Percentiles rank a stretch among this genome's conserved stretches.
phyloP scores from a whole-genome alignment of 2,888 invertebrate genomes.

The Panzeria rudis region DNA sequence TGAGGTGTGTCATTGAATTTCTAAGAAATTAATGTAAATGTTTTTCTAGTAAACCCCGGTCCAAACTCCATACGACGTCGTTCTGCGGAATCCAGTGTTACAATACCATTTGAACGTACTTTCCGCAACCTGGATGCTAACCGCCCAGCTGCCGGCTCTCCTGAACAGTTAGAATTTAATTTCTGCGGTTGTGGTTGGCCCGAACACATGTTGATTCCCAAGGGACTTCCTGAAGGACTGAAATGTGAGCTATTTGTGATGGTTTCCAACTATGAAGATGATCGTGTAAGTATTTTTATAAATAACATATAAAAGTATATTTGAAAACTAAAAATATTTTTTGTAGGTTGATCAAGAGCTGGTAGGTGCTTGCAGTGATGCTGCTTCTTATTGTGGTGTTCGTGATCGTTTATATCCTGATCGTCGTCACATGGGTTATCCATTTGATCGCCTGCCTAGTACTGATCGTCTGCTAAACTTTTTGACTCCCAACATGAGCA shows the following conservation, averaged over 20 bases:
- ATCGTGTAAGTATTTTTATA: slow-evolving; percentile 81
- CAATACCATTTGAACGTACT: slow-evolving; percentile 92
- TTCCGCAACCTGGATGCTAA: slow-evolving; percentile 88
- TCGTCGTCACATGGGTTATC: slow-evolving; percentile 92
- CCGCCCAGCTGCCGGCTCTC: slow-evolving; percentile 86
- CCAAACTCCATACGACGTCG: slow-evolving; percentile 87
- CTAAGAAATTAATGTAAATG: neutral
- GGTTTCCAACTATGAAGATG: slow-evolving; percentile 90
- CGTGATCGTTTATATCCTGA: slow-evolving; percentile 92
- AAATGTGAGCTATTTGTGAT: slow-evolving; percentile 90
- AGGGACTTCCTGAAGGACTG: slow-evolving; percentile 88
- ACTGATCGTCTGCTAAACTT: slow-evolving; percentile 87
- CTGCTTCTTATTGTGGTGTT: slow-evolving; percentile 91
- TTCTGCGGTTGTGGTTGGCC: slow-evolving; percentile 96
- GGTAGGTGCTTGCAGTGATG: slow-evolving; percentile 87
- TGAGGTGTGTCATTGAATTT: neutral
- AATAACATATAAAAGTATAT: neutral
- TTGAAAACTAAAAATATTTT: neutral
- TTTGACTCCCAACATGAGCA: slow-evolving; percentile 90
- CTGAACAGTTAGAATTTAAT: slow-evolving; percentile 86
- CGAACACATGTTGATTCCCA: slow-evolving; percentile 90
- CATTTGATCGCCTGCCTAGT: slow-evolving; percentile 91
- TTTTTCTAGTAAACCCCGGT: slow-evolving; percentile 86
- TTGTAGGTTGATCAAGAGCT: slow-evolving; percentile 81
- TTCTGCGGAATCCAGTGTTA: slow-evolving; percentile 90